Conservation (phyloP, 2,113 vertebrate species). For the Mobula hypostoma region DNA sequence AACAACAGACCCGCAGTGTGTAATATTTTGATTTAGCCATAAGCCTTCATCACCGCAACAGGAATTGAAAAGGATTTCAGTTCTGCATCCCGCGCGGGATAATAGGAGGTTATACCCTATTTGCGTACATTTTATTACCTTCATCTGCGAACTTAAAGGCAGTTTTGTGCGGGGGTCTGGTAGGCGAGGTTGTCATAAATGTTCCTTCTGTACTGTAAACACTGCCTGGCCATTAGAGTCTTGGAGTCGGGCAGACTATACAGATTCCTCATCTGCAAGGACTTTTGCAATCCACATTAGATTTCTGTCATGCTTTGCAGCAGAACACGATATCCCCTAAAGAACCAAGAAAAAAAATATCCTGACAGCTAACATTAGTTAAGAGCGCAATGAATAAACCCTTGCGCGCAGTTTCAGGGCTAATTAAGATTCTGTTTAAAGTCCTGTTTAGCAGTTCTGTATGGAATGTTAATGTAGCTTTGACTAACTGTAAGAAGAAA, state of each 20-base stretch:
- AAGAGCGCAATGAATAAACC: slow-evolving; percentile 58
- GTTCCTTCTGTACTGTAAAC: slow-evolving; percentile 43
- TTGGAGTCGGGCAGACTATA: slow-evolving; percentile 51
- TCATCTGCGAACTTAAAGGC: slow-evolving; percentile 25
- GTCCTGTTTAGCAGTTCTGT: slow-evolving; percentile 53
- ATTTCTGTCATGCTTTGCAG: slow-evolving; percentile 59
- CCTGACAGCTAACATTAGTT: slow-evolving; percentile 61
- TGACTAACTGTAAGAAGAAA: slow-evolving; percentile 51
- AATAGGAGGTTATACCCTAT: slow-evolving; percentile 11
- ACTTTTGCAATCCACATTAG: slow-evolving; percentile 49
- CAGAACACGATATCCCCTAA: slow-evolving; percentile 57
- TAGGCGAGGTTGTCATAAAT: slow-evolving; percentile 35
- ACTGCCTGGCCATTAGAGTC: slow-evolving; percentile 57
- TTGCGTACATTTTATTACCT: slow-evolving; percentile 28
- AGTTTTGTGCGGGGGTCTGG: slow-evolving; percentile 30
- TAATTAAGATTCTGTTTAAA: slow-evolving; percentile 69
- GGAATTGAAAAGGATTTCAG: background rate
- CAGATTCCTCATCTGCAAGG: slow-evolving; percentile 48
- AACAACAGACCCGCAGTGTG: background rate
- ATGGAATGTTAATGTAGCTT: slow-evolving; percentile 70
- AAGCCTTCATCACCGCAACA: background rate
- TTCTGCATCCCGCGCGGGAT: background rate
- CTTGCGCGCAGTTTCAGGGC: slow-evolving; percentile 63
- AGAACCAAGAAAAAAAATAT: slow-evolving; percentile 54
- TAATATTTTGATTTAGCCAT: no score